A percentile compares a stretch with the other conserved stretches of the same genome.
Conservation (phyloP, 2,888 invertebrate species). For the Tridacna gigas region DNA sequence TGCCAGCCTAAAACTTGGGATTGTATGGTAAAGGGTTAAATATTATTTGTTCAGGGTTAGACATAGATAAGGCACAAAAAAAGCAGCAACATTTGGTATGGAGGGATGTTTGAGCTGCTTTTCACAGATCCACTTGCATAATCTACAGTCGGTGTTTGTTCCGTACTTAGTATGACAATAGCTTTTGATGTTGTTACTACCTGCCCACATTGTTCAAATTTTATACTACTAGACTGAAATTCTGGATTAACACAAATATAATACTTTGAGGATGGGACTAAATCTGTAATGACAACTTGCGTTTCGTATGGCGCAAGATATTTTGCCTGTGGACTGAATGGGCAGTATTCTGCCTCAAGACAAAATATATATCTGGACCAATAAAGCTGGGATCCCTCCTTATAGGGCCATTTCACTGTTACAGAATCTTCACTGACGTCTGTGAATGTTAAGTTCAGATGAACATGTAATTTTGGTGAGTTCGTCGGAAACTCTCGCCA, state of each 20-base stretch:
- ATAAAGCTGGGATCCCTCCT: slow-evolving; percentile 65
- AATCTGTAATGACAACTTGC: slow-evolving; percentile 45
- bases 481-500: slow-evolving; percentile 44
- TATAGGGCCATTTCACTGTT: slow-evolving; percentile 68
- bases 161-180: slow-evolving; percentile 11
- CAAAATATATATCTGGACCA: slow-evolving; percentile 67
- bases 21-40: no score
- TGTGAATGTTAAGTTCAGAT: slow-evolving; percentile 63
- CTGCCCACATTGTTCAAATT: slow-evolving; percentile 62
- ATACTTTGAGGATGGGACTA: slow-evolving; percentile 63
- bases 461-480: slow-evolving; percentile 45
- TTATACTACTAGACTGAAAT: slow-evolving; percentile 56
- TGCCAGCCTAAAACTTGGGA: no score
- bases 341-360: slow-evolving; percentile 48
- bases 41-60: no score
- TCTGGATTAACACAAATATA: slow-evolving; percentile 70
- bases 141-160: no score
- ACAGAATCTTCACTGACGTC: slow-evolving; percentile 50
- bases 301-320: slow-evolving; percentile 65
- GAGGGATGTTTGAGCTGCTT: no score
- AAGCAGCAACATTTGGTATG: no score
- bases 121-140: no score
- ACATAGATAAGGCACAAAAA: no score
- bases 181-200: slow-evolving; percentile 32
- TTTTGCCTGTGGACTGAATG: slow-evolving; percentile 59